Evolutionary conservation across 2,113 vertebrate genomes (phyloP), one percentile per base, ranked within the genome.

Genomic region (Furnarius figulus): DNA sequence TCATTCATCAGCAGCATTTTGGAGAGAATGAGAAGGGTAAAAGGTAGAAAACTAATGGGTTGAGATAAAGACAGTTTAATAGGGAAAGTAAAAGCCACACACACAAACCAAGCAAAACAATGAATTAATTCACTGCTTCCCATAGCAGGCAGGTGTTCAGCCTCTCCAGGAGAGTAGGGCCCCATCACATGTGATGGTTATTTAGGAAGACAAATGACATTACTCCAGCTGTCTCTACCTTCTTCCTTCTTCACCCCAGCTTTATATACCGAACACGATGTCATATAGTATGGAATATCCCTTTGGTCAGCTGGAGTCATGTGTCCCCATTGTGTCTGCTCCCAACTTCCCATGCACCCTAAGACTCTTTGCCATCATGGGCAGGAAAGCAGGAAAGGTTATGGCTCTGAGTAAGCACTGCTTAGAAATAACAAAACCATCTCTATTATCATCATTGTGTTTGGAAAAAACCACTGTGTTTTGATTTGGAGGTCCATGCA

Each of bases 331-430:
- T 44, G 10, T 11, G 19, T 24, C 33, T 22, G 27, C 23, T 52
- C 22, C 5, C 33, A 44, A 1, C 4, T 4, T 67, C 8, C 52
- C 8, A 21, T 20, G 27, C 3, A 12, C 14, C 37, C 30, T 27
- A 28, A 52, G 6, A 3, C 10, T 81, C 33, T 19, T n/a, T 2
- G 1, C 12, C 2, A 67, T 25, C 16, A 19, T 0, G 12, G n/a
- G 16, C 46, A 16, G 17, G 47, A 55, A 63, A 39, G 5, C 6
- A 44, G 18, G 44, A 44, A 44, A 19, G 44, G 44, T 44, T 19
- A 44, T 44, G 44, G 18, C 44, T 59, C 52, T 46, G 37, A 28
- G 44, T n/a, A 59, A 67, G 10, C 8, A 4, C 27, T 81, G 27
- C 27, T 44, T 14, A 59, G 5, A 6, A 33, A 11, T 59, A 37